A percentile compares a stretch with the other conserved stretches of the same genome.
phyloP scores from a whole-genome alignment of 2,797 vertebrate genomes.

The Sebastes variabilis region DNA sequence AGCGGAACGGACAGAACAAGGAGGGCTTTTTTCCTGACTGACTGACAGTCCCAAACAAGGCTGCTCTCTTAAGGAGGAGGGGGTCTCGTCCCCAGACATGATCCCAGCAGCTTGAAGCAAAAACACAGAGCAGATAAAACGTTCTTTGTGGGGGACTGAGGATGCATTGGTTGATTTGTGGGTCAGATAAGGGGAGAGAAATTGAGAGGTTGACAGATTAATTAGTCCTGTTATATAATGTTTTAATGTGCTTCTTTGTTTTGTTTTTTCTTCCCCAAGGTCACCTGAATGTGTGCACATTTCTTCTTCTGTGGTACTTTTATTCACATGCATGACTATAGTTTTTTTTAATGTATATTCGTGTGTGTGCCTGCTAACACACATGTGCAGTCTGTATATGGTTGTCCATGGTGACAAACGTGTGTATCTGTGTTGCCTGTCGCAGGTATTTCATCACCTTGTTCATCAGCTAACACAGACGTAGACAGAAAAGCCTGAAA shows the following conservation, averaged over 20 bases:
- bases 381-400: not conserved
- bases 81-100: constrained; percentile 29
- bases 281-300: not conserved
- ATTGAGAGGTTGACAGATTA: constrained; percentile 45
- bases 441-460: constrained; percentile 18
- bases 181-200: constrained; percentile 48
- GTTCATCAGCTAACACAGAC: constrained; percentile 10
- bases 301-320: not conserved
- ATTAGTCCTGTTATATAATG: constrained; percentile 27
- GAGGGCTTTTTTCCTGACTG: constrained; percentile 55
- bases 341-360: not conserved
- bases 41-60: constrained; percentile 48
- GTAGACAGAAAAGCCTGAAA: not conserved
- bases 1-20: constrained; percentile 64
- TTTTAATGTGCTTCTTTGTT: constrained; percentile 17
- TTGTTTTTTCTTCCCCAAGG: not conserved
- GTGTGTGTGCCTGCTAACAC: not conserved
- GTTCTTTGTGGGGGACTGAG: constrained; percentile 44
- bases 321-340: not conserved
- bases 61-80: not conserved
- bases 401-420: constrained; percentile 1
- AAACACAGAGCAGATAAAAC: constrained; percentile 36
- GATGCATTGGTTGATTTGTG: constrained; percentile 46
- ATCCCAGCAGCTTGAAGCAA: constrained; percentile 25
- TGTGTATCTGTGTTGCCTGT: not conserved